Conservation (phyloP, 2,888 invertebrate species). For the Metalampra italica region DNA sequence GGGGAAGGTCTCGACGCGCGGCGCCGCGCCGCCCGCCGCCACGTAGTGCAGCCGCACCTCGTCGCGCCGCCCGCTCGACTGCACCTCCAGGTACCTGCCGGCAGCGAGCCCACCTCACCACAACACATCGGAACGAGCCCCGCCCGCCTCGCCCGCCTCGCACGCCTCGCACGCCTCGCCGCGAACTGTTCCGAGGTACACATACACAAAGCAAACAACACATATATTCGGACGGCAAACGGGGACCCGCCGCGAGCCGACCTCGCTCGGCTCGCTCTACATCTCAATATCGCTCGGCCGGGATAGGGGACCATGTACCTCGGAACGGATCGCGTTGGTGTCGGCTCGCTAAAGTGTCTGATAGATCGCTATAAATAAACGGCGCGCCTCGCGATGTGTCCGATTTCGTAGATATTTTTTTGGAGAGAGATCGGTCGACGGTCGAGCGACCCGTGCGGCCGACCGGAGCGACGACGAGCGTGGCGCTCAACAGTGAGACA, state of each 20-base stretch:
- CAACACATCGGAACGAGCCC: conserved; percentile 37
- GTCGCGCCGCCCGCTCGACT: conserved; percentile 92
- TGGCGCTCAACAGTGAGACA: conserved; percentile 35
- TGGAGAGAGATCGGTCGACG: conserved; percentile 18
- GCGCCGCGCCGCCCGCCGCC: conserved; percentile 76
- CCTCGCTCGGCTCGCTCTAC: conserved; percentile 74
- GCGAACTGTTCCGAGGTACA: conserved; percentile 79
- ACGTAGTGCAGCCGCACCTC: conserved; percentile 92
- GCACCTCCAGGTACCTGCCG: conserved; percentile 91
- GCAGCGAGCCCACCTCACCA: conserved; percentile 17
- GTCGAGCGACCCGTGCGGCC: conserved; percentile 22
- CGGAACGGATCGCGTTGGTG: conserved; percentile 76
- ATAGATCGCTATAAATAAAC: conserved; percentile 47
- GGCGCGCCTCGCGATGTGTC: conserved; percentile 48
- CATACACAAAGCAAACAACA: conserved; percentile 75
- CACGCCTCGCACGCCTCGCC: conserved; percentile 41
- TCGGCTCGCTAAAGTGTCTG: conserved; percentile 51
- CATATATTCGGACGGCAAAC: conserved; percentile 49
- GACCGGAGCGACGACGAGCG: conserved; percentile 31
- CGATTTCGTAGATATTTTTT: conserved; percentile 21
- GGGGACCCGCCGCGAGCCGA: conserved; percentile 40
- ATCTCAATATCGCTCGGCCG: conserved; percentile 79
- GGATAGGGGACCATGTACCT: conserved; percentile 78
- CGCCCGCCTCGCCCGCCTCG: conserved; percentile 32
- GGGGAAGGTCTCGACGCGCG: conserved; percentile 90